These are phyloP conservation scores for Idaea straminata DNA, from an alignment of 2,888 invertebrate genomes.

Conservation along the genomic window DNA sequence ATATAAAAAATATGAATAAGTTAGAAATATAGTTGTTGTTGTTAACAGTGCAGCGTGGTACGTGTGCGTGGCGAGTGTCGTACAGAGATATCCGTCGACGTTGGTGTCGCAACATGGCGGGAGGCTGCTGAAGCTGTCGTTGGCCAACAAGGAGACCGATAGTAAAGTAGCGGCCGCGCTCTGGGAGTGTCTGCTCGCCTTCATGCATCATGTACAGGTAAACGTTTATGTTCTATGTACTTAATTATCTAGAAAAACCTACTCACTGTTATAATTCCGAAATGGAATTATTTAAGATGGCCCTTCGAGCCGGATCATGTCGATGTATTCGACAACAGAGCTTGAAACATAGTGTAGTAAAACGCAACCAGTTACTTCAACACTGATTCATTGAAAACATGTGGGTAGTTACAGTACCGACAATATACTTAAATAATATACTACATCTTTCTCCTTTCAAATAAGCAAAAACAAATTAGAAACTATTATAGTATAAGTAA, in stretches of 20 bases:
- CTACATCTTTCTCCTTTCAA: no score
- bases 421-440: no score
- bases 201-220: conserved; percentile 30
- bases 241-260: not conserved
- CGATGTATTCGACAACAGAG: no score
- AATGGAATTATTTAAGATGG: no score
- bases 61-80: conserved; percentile 80
- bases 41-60: conserved; percentile 83
- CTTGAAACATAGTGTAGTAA: no score
- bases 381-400: no score
- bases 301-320: no score
- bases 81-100: conserved; percentile 74
- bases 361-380: no score
- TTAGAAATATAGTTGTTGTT: not conserved
- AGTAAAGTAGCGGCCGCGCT: conserved; percentile 74
- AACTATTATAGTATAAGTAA: no score
- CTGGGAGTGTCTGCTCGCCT: conserved; percentile 86
- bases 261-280: not conserved
- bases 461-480: no score
- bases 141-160: conserved; percentile 22
- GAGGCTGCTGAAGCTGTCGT: conserved; percentile 61
- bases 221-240: not conserved
- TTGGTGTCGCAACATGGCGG: conserved; percentile 77
- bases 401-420: no score
- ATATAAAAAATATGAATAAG: no score